Percentiles rank a stretch among this genome's conserved stretches.
Evolutionary conservation across 2,888 invertebrate species (phyloP).

Genomic region (Punctoribates punctum): DNA sequence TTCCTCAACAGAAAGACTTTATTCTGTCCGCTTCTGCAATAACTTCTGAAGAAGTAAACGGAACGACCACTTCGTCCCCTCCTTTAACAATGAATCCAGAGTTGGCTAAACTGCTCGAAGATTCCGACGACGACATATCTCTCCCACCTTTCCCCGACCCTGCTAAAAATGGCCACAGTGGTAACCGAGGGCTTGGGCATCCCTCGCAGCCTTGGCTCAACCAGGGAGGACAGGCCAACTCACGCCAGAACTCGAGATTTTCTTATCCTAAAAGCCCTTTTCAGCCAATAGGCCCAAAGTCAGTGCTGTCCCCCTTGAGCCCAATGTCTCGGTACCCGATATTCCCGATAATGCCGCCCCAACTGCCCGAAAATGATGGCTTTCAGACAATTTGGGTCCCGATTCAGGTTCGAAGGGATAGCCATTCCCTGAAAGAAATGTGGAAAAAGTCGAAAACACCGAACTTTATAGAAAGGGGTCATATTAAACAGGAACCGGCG

Average conservation of each 20-base stretch:
- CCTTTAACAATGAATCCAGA: not conserved
- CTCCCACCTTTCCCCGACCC: not conserved
- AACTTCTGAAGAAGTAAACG: not conserved
- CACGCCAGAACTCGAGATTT: no score
- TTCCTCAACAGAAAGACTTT: no score
- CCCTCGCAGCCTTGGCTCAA: no score
- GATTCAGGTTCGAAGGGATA: not conserved
- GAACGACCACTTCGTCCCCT: not conserved
- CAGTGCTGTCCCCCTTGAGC: no score
- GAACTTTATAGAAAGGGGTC: not conserved
- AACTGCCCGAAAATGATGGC: not conserved
- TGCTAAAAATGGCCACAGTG: not conserved
- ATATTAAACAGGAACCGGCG: not conserved
- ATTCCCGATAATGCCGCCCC: not conserved
- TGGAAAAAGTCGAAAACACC: not conserved
- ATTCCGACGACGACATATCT: not conserved
- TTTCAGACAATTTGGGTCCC: conserved; percentile 2
- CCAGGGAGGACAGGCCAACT: no score
- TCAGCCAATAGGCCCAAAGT: no score
- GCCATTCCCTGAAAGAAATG: not conserved
- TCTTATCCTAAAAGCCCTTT: no score
- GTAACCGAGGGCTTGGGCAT: no score
- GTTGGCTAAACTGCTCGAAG: not conserved
- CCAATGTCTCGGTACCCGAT: no score
- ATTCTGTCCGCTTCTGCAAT: no score